Base-by-base conservation (phyloP, 2,888 invertebrate genomes). In the Carpatolechia fugitivella region DNA sequence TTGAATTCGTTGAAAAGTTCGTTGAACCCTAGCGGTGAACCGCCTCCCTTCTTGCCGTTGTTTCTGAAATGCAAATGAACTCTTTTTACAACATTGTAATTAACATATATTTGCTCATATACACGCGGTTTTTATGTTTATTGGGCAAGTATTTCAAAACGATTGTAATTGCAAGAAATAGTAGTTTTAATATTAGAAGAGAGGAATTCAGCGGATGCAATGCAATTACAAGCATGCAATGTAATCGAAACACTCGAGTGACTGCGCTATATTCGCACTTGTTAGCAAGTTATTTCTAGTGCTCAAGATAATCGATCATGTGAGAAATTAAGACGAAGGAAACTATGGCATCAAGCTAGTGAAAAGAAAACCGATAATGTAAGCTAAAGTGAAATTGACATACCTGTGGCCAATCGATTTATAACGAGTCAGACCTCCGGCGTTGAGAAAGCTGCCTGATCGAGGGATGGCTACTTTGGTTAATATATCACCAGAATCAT, bases 1-100 rank as follows among this genome's bases (percentile, higher is more conserved):
- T 95, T 93, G 72, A 96, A 95, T 89, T 96, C 96, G 80, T 95
- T 95, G 80, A 96, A 96, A 68, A 96, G 91, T 86, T 96, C 96
- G 74, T 95, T 95, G 85, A 96, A 96, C 70, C 96, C 96, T 67
- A 96, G 88, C 52, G 96, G 96, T 63, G 96, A 96, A 52, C 96
- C 95, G 51, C 93, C 94, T 59, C 92, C 92, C 57, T 92, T 91
- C 70, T 93, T 92, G 16, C 93, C 93, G 69, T 93, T 93, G 64
- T 90, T 91, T 74, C 93, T 93, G 84, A 61, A 91, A 90, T 52
- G 44, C 40, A 61, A 59, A 63, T 35, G 48, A 46, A 52, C 49
- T 0, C 8, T 41, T 29, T 54, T 14, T 46, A 7, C 47, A 50
- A 44, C 41, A 14, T 49, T 29, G 5, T 13, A 40, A 51, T 33